These are phyloP conservation scores for Vicugna pacos DNA, from an alignment of 2,113 vertebrate species.

Conservation along the genomic window DNA sequence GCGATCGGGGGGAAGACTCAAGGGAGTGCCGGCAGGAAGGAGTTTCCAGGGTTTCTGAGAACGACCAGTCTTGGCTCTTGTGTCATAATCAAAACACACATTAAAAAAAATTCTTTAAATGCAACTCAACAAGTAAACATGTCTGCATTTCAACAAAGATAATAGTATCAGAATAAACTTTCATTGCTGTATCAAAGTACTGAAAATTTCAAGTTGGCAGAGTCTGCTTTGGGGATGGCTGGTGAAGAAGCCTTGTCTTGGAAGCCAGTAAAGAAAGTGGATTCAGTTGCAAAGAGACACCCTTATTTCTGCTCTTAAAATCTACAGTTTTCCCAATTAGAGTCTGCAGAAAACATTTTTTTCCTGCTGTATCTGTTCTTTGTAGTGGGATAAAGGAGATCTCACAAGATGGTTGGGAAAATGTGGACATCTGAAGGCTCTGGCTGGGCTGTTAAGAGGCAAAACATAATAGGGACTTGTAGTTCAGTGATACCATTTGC, in stretches of 20 bases:
- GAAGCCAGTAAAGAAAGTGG: not conserved
- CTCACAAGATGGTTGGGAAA: not conserved
- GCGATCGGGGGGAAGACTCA: not conserved
- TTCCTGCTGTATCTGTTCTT: not conserved
- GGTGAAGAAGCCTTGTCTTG: not conserved
- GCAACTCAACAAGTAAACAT: not conserved
- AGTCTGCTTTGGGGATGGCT: not conserved
- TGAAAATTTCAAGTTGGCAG: not conserved
- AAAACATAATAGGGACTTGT: not conserved
- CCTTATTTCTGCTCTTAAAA: constrained; percentile 11
- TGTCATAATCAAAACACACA: not conserved
- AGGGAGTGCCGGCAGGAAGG: not conserved
- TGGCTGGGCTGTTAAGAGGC: not conserved
- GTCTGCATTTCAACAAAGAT: not conserved
- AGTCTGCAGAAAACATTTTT: not conserved
- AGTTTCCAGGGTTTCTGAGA: not conserved
- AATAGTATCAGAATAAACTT: not conserved
- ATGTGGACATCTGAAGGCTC: constrained; percentile 3
- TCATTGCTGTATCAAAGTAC: not conserved
- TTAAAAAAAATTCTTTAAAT: not conserved
- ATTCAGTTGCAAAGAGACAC: not conserved
- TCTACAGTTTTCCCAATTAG: constrained; percentile 21
- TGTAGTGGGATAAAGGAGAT: constrained; percentile 49
- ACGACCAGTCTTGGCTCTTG: not conserved
- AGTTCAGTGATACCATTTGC: not conserved